Conservation (phyloP, 92 coral and sea anemone species). For the Phymanthus crucifer region DNA sequence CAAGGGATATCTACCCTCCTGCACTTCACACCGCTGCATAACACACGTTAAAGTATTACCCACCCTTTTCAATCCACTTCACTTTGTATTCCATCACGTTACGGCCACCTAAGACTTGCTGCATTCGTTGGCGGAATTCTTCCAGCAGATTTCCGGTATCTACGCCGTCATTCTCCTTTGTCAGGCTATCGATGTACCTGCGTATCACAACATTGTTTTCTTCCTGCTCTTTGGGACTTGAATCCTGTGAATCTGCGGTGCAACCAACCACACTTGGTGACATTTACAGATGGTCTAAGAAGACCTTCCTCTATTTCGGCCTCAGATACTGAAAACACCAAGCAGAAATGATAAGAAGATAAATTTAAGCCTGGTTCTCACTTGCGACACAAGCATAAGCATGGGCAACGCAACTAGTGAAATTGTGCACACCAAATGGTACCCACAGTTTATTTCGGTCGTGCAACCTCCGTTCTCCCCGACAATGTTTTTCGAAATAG, state of each 20-base stretch:
- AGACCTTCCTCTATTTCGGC: conserved; percentile 70
- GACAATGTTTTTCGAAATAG: too few relatives aligned
- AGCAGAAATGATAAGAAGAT: neutral
- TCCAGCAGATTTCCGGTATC: conserved; percentile 29
- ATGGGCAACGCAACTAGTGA: too few relatives aligned
- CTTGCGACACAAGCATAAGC: too few relatives aligned
- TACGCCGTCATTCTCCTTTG: conserved; percentile 3
- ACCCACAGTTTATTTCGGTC: too few relatives aligned
- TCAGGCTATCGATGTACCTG: conserved; percentile 29
- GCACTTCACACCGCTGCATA: too few relatives aligned
- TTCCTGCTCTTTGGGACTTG: conserved; percentile 12
- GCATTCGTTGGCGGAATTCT: conserved; percentile 53
- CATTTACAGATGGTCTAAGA: conserved; percentile 39
- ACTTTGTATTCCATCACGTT: conserved; percentile 53
- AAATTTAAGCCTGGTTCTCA: too few relatives aligned
- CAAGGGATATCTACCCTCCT: too few relatives aligned
- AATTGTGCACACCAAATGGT: too few relatives aligned
- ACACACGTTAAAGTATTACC: too few relatives aligned
- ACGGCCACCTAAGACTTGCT: conserved; percentile 26
- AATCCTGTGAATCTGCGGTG: conserved; percentile 64
- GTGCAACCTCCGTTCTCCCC: too few relatives aligned
- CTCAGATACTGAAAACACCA: conserved; percentile 59
- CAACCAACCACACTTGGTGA: conserved; percentile 73
- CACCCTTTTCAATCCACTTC: conserved; percentile 73
- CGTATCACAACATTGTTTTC: neutral